Conservation (phyloP, 2,888 invertebrate species). For the Lasioglossum malachurum region DNA sequence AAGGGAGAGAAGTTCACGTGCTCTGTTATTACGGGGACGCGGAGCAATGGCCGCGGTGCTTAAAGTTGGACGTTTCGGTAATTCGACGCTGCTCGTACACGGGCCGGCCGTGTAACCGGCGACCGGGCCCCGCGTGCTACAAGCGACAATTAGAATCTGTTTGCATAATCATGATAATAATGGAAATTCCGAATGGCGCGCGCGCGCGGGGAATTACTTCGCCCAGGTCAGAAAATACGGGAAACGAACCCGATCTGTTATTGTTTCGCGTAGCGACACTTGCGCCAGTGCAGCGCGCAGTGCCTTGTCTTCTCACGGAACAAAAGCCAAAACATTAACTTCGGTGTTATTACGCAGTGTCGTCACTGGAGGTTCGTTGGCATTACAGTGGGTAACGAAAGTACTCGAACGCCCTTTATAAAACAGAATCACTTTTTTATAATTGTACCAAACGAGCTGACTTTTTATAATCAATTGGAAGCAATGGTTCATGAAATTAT, state of each 20-base stretch:
- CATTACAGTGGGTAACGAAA: no score
- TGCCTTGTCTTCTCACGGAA: no score
- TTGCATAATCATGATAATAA: conserved; percentile 64
- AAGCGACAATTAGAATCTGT: conserved; percentile 61
- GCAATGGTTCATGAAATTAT: no score
- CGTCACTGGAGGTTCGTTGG: no score
- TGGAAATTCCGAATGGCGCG: conserved; percentile 38
- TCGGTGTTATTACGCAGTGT: no score
- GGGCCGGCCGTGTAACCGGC: conserved; percentile 37
- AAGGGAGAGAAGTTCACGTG: conserved; percentile 25
- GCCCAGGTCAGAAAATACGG: background rate
- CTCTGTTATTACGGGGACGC: conserved; percentile 49
- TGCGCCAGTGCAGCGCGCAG: background rate
- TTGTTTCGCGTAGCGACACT: background rate
- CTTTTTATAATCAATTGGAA: no score
- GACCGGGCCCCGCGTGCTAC: conserved; percentile 30
- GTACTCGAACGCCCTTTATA: no score
- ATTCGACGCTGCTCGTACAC: conserved; percentile 52
- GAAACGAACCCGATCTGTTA: conserved; percentile 5
- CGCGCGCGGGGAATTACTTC: conserved; percentile 43
- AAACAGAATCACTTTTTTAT: no score
- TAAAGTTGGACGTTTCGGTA: conserved; percentile 64
- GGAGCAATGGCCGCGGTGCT: conserved; percentile 50
- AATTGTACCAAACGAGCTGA: no score
- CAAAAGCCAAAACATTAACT: no score